These are phyloP conservation scores for Sparus aurata DNA, from an alignment of 2,797 vertebrate genomes.

Conservation along the genomic window DNA sequence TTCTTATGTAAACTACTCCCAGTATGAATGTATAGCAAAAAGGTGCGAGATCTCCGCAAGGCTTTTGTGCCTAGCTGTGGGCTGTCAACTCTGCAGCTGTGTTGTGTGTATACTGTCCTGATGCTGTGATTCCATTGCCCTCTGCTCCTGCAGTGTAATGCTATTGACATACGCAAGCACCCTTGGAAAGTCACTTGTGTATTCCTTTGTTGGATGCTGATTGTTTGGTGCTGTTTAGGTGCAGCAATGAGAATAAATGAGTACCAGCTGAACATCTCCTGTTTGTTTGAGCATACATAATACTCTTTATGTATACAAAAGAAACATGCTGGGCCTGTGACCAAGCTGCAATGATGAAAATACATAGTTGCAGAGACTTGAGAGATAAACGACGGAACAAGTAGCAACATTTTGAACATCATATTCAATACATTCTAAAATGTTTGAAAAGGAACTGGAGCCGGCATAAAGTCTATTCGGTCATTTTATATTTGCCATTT, in stretches of 20 bases:
- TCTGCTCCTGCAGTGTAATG: background rate
- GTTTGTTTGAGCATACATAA: background rate
- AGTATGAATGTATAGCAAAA: background rate
- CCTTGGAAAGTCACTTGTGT: conserved; percentile 3
- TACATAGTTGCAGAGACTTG: conserved; percentile 3
- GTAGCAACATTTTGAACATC: background rate
- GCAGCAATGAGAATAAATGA: background rate
- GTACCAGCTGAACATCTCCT: background rate
- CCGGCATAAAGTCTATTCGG: conserved; percentile 3
- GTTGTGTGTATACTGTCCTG: background rate
- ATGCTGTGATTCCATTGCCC: background rate
- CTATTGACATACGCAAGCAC: background rate
- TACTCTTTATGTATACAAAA: background rate
- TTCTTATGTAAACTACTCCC: background rate
- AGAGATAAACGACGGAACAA: background rate
- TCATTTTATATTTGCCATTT: conserved; percentile 21
- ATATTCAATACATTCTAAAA: conserved; percentile 11
- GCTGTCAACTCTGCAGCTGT: background rate
- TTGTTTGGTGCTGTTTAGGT: background rate
- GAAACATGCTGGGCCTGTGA: background rate
- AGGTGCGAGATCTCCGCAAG: background rate
- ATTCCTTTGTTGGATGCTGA: background rate
- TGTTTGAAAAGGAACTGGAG: conserved; percentile 5
- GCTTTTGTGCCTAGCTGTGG: background rate
- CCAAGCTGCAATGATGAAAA: background rate